A percentile compares a stretch with the other conserved stretches of the same genome.
Conservation (phyloP, 2,113 vertebrate species). For the Rhabdornis inornatus region DNA sequence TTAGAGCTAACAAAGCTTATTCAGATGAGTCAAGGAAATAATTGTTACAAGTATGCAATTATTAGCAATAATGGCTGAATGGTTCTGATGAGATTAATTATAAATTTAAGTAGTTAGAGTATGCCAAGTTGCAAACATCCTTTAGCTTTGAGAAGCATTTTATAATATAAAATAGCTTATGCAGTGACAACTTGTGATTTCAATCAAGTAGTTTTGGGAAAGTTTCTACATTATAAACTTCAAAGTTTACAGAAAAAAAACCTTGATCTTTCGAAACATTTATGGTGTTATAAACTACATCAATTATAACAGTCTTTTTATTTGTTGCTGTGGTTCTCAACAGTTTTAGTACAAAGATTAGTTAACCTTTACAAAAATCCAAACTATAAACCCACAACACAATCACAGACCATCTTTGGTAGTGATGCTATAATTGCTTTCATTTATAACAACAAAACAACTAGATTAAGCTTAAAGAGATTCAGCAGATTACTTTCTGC, state of each 20-base stretch:
- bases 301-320: background rate
- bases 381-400: background rate
- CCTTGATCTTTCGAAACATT: background rate
- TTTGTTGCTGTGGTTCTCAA: background rate
- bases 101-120: background rate
- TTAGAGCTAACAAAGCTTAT: conserved; percentile 7
- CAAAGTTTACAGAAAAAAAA: background rate
- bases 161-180: background rate
- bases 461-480: background rate
- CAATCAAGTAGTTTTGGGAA: background rate
- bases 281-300: background rate
- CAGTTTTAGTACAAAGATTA: background rate
- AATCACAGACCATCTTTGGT: background rate
- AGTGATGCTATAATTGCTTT: background rate
- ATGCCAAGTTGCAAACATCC: background rate
- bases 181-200: background rate
- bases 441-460: background rate
- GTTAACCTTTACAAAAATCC: background rate
- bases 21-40: background rate
- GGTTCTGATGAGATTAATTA: background rate
- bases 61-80: background rate
- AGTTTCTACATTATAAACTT: background rate
- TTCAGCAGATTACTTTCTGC: background rate
- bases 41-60: background rate
- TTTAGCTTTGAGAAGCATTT: conserved; percentile 7